Evolutionary conservation across 2,797 vertebrate species (phyloP), one percentile per base, ranked within the genome.

Genomic region (Poeciliopsis paucimaculata): DNA sequence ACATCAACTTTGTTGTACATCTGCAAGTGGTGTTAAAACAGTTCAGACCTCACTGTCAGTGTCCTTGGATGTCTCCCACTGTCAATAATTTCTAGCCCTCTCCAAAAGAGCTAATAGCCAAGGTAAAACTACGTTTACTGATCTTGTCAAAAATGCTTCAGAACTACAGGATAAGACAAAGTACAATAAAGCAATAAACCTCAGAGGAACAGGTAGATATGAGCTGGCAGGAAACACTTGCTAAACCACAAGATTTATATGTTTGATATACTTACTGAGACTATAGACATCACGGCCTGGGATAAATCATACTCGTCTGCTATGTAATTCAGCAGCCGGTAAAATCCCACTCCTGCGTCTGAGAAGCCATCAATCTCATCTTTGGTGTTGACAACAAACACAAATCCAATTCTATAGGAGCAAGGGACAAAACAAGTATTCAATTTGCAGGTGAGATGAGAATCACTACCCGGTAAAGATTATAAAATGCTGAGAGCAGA

Each of bases 341-440:
- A 97, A 90, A 99, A 95, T 87, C 97, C 97, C 84, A 98, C 93
- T 75, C 98, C 98, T 62, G 96, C 95, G 74, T 98, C 97, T 71
- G 93, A 82, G 86, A 92, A 94, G 84, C 96, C 97, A 94, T 98
- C 96, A 84, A 96, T 92, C 88, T 95, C 93, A 91, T 98, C 96
- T 88, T 96, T 92, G 49, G 95, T 90, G 94, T 93, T 97, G 94
- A 99, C 93, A 93, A 98, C 86, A 92, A 99, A 98, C 91, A 98
- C 97, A 94, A 99, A 97, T 87, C 98, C 98, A 95, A 99, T 97
- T 95, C 98, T 99, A 89, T 71, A 83, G 78, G 82, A 91, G 84
- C 41, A 81, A 77, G 78, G 57, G 71, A 71, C 53, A 77, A 93
- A 90, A 85, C 86, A 89, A 89, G 86, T 85, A 87, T 90, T 93